These are phyloP conservation scores for Chlorodrepanis virens DNA, from an alignment of 2,113 vertebrate species.

Conservation along the genomic window DNA sequence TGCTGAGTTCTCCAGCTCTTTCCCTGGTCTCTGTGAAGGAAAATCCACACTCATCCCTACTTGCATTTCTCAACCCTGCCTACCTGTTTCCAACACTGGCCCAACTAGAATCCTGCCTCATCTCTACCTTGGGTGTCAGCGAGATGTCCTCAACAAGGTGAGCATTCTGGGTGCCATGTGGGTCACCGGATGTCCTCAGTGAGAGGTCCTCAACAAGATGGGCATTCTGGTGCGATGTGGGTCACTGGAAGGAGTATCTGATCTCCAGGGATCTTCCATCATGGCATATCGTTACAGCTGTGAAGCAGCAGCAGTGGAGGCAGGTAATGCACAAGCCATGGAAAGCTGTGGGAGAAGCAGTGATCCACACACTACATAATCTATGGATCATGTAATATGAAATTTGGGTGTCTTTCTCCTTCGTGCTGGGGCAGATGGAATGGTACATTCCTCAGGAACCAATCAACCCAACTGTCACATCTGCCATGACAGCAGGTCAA, in stretches of 20 bases:
- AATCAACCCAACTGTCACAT: background rate
- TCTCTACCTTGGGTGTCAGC: conserved; percentile 94
- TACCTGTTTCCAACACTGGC: conserved; percentile 84
- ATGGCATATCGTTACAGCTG: rapidly evolving
- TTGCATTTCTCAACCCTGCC: conserved; percentile 89
- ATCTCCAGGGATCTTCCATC: background rate
- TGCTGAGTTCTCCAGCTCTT: conserved; percentile 86
- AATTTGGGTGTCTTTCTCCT: background rate
- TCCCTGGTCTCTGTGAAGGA: conserved; percentile 93
- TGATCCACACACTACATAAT: rapidly evolving
- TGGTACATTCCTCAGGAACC: background rate
- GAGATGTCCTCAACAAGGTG: conserved; percentile 95
- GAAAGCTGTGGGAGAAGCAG: background rate
- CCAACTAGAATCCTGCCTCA: conserved; percentile 95
- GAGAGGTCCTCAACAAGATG: conserved; percentile 84
- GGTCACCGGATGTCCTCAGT: background rate
- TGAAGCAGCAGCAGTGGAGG: background rate
- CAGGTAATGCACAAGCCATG: background rate
- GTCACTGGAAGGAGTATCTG: background rate
- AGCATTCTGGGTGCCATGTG: background rate
- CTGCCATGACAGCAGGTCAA: background rate
- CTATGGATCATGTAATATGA: rapidly evolving
- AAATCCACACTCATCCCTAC: conserved; percentile 84
- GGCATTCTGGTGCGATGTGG: background rate
- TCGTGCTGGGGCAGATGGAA: background rate